Conservation (phyloP, 2,113 vertebrate species). For the Aegotheles bennettii region DNA sequence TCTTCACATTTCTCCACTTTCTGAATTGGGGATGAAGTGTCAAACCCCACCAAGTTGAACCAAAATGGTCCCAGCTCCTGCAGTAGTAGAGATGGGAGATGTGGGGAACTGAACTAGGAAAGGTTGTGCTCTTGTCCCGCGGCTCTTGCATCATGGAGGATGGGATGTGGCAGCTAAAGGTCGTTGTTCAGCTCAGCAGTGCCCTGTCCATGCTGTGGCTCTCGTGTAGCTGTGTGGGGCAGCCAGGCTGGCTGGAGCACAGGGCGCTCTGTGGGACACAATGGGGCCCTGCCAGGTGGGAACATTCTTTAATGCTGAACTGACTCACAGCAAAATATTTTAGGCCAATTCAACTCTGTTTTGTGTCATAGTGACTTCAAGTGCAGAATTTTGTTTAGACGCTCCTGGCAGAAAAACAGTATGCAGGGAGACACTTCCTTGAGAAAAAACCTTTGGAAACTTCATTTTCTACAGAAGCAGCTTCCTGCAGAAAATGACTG, state of each 20-base stretch:
- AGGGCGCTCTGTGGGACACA: not conserved
- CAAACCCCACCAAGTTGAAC: not conserved
- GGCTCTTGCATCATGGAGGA: not conserved
- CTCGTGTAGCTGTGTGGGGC: rapidly evolving
- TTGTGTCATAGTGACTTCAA: not conserved
- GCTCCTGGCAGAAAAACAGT: not conserved
- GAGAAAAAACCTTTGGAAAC: not conserved
- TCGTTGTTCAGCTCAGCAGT: not conserved
- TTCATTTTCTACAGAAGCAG: not conserved
- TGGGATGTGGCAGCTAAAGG: not conserved
- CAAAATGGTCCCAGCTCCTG: not conserved
- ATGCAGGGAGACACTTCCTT: not conserved
- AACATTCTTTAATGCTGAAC: not conserved
- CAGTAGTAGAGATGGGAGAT: not conserved
- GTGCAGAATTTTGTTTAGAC: not conserved
- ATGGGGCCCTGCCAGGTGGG: not conserved
- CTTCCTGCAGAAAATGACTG: not conserved
- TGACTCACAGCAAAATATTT: not conserved
- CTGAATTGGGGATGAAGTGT: not conserved
- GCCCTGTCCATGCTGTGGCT: not conserved
- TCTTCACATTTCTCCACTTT: not conserved
- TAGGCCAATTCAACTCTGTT: not conserved
- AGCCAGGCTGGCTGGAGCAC: not conserved
- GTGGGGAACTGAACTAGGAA: not conserved
- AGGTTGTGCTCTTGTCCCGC: not conserved